Conservation (phyloP, 2,797 vertebrate genomes). For the Gorsachius magnificus region DNA sequence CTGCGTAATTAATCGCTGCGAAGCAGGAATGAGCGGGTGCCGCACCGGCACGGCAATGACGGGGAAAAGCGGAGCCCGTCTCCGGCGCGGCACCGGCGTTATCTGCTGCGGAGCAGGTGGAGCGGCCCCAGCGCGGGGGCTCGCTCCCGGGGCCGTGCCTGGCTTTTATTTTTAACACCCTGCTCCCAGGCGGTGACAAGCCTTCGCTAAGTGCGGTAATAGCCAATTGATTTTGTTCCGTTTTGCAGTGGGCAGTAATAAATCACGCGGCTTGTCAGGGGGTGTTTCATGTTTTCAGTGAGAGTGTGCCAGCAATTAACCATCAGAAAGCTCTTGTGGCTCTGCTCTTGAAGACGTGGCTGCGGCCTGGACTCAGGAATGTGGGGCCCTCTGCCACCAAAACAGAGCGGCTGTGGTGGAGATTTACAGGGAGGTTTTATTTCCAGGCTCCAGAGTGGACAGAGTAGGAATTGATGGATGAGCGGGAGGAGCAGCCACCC, state of each 20-base stretch:
- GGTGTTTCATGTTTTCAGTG: slow-evolving; percentile 87
- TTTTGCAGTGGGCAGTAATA: slow-evolving; percentile 94
- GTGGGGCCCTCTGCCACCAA: slow-evolving; percentile 46
- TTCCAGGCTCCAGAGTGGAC: slow-evolving; percentile 33
- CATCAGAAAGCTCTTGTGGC: slow-evolving; percentile 84
- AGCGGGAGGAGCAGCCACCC: slow-evolving; percentile 10
- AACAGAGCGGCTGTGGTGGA: slow-evolving; percentile 1
- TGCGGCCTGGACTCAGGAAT: slow-evolving; percentile 49
- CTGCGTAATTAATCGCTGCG: neutral
- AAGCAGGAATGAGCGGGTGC: neutral
- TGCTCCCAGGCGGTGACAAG: slow-evolving; percentile 91
- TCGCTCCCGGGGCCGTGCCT: slow-evolving; percentile 76
- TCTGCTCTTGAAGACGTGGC: slow-evolving; percentile 65
- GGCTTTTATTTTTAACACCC: slow-evolving; percentile 92
- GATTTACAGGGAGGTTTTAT: slow-evolving; percentile 40
- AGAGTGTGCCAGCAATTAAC: slow-evolving; percentile 92
- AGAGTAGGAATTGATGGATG: slow-evolving; percentile 60
- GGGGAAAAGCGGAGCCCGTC: neutral
- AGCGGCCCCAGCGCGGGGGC: neutral
- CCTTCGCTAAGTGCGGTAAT: slow-evolving; percentile 93
- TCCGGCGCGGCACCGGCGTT: neutral
- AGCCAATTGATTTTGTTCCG: slow-evolving; percentile 97
- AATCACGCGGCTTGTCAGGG: slow-evolving; percentile 93
- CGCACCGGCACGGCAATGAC: neutral
- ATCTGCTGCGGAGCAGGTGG: slow-evolving; percentile 72